These are phyloP conservation scores for Isichthys henryi DNA, from an alignment of 2,113 vertebrate genomes.

Conservation along the genomic window DNA sequence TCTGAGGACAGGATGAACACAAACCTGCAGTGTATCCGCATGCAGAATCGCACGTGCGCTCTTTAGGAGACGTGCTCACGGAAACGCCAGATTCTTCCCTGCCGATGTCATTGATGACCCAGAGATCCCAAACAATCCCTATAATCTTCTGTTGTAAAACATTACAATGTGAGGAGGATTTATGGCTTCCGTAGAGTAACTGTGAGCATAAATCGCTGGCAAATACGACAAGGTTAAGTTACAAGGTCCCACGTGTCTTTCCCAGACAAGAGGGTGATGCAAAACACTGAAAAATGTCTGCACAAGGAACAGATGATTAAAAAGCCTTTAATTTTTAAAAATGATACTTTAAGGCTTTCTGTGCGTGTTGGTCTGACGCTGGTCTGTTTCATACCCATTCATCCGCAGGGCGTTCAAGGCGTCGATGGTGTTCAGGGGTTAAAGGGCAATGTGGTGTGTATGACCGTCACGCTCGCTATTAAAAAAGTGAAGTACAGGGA, in stretches of 20 bases:
- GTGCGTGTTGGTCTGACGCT: neutral
- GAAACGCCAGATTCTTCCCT: neutral
- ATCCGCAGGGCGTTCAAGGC: slow-evolving; percentile 65
- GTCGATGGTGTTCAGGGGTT: slow-evolving; percentile 70
- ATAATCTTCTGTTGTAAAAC: neutral
- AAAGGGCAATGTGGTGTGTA: slow-evolving; percentile 78
- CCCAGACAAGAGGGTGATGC: slow-evolving; percentile 1
- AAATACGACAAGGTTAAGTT: neutral
- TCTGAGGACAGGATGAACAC: neutral
- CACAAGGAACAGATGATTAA: neutral
- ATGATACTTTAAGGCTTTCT: neutral
- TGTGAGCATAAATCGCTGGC: neutral
- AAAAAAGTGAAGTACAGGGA: neutral
- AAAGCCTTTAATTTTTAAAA: neutral
- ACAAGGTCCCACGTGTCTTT: slow-evolving; percentile 2
- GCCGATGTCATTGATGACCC: neutral
- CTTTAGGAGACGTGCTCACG: neutral
- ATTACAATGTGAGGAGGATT: neutral
- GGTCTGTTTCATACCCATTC: slow-evolving; percentile 14
- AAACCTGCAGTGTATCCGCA: neutral
- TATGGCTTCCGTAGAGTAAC: neutral
- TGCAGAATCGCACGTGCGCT: neutral
- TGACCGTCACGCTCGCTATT: neutral
- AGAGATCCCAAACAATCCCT: neutral
- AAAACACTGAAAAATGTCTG: neutral